Conservation (phyloP, 1,140 invertebrate species). For the Pentalonia nigronervosa region DNA sequence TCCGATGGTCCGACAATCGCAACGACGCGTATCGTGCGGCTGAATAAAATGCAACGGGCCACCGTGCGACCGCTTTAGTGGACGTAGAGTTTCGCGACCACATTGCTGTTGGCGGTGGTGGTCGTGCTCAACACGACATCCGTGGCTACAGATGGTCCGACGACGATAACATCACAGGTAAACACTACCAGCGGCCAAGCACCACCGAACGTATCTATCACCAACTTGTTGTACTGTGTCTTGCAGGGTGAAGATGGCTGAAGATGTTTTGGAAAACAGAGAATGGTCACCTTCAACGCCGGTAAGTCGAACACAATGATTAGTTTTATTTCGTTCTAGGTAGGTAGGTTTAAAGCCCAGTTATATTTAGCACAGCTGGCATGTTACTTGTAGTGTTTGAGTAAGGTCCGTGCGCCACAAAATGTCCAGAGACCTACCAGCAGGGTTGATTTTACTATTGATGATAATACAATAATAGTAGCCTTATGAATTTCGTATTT, state of each 20-base stretch:
- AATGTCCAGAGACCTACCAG: no score
- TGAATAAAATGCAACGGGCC: not conserved
- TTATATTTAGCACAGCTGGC: not conserved
- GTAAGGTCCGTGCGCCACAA: not conserved
- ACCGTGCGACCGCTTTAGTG: not conserved
- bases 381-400: not conserved
- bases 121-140: not conserved
- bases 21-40: not conserved
- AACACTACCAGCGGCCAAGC: not conserved
- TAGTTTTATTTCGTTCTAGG: not conserved
- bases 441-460: not conserved
- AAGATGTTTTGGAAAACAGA: slow-evolving; percentile 37
- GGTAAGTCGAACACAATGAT: slow-evolving; percentile 16
- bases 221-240: not conserved
- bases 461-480: not conserved
- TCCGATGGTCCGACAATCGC: not conserved
- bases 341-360: not conserved
- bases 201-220: not conserved
- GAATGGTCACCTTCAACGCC: slow-evolving; percentile 22
- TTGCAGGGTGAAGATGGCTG: slow-evolving; percentile 37
- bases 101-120: not conserved
- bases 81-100: not conserved
- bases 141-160: not conserved
- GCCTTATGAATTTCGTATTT: not conserved
- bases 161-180: not conserved